Evolutionary conservation across 2,888 invertebrate genomes (phyloP).

Genomic region (Hydrotaea diabolus): DNA sequence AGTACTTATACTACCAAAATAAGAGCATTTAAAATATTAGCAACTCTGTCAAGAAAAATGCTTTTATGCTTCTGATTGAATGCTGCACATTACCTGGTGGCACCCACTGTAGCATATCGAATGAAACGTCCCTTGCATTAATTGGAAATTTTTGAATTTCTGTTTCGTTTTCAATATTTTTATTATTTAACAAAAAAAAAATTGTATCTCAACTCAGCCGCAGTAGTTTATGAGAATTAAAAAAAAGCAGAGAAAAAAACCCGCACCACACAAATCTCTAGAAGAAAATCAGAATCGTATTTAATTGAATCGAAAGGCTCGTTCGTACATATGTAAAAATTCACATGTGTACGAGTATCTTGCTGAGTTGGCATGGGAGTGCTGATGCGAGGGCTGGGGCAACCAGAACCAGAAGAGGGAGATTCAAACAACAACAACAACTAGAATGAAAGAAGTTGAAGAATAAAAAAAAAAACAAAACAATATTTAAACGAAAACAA

Average conservation of each 20-base stretch:
- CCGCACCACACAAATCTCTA: background rate
- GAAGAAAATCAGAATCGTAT: conserved; percentile 13
- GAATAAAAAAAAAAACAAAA: background rate
- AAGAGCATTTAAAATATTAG: too few relatives aligned
- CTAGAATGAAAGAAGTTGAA: background rate
- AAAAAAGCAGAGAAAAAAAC: background rate
- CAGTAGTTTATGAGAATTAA: conserved; percentile 31
- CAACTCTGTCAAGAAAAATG: too few relatives aligned
- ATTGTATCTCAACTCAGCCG: background rate
- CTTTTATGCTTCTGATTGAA: too few relatives aligned
- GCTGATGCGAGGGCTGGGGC: too few relatives aligned
- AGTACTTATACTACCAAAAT: too few relatives aligned
- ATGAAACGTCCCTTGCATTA: conserved; percentile 3
- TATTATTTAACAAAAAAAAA: conserved; percentile 32
- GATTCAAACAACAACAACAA: conserved; percentile 9
- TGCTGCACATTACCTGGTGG: background rate
- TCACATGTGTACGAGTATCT: conserved; percentile 24
- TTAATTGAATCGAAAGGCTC: background rate
- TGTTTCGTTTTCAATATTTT: conserved; percentile 36
- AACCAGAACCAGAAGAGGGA: background rate
- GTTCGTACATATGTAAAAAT: background rate
- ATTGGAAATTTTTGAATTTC: conserved; percentile 21
- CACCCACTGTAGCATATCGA: background rate
- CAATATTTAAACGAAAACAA: conserved; percentile 47
- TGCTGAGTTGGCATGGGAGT: background rate